Percentiles rank a stretch among this genome's conserved stretches.
These are phyloP conservation scores for Sebastes kiyomatsui DNA, from an alignment of 2,797 vertebrate genomes.

Conservation along the genomic window DNA sequence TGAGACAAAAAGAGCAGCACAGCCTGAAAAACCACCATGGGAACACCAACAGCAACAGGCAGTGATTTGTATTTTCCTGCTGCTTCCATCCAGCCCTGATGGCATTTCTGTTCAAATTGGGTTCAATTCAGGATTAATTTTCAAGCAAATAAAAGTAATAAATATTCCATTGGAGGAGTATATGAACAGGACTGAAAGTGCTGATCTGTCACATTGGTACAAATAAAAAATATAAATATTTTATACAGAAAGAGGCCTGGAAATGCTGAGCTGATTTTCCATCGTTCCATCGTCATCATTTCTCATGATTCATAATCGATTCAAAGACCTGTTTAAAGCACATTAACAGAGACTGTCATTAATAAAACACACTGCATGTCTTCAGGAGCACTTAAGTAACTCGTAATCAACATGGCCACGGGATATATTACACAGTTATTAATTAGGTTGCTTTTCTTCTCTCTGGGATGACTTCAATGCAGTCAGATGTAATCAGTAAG, in stretches of 20 bases:
- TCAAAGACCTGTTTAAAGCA: not conserved
- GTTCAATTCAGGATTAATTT: conserved; percentile 58
- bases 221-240: conserved; percentile 18
- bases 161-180: conserved; percentile 51
- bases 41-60: conserved; percentile 3
- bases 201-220: not conserved
- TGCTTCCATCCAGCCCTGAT: conserved; percentile 24
- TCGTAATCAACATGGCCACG: conserved; percentile 41
- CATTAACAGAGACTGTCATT: conserved; percentile 3
- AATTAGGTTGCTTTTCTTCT: conserved; percentile 4
- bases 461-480: conserved; percentile 16
- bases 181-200: conserved; percentile 15
- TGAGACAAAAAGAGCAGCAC: conserved; percentile 1
- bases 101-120: conserved; percentile 45
- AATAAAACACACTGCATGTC: conserved; percentile 25
- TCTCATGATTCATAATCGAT: not conserved
- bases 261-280: not conserved
- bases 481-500: conserved; percentile 40
- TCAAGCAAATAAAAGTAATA: conserved; percentile 52
- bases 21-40: conserved; percentile 2
- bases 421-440: conserved; percentile 39
- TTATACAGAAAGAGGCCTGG: not conserved
- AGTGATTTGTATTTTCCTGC: conserved; percentile 57
- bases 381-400: conserved; percentile 27
- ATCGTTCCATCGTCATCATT: not conserved